These are phyloP conservation scores for Homarus gammarus DNA, from an alignment of 2,888 invertebrate species.

Conservation along the genomic window DNA sequence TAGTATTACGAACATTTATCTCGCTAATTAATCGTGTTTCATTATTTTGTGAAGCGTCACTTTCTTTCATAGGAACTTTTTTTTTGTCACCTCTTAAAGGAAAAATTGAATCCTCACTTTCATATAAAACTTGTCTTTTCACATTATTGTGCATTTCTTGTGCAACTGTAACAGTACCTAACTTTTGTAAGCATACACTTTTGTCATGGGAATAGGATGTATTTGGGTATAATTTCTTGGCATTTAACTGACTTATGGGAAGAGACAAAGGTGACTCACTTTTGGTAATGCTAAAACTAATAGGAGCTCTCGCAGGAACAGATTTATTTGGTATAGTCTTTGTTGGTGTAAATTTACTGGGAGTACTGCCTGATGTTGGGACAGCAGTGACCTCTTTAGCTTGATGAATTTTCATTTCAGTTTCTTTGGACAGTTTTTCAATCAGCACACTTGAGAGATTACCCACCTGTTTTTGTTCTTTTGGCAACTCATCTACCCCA, in stretches of 20 bases:
- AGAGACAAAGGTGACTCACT: slow-evolving; percentile 28
- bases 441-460: neutral
- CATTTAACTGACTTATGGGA: slow-evolving; percentile 1
- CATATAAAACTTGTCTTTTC: slow-evolving; percentile 39
- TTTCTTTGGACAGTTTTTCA: slow-evolving; percentile 14
- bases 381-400: neutral
- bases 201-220: slow-evolving; percentile 15
- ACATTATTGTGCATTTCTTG: slow-evolving; percentile 31
- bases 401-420: slow-evolving; percentile 21
- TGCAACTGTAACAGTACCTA: neutral
- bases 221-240: slow-evolving; percentile 27
- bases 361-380: neutral
- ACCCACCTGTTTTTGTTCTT: slow-evolving; percentile 10
- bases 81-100: slow-evolving; percentile 38
- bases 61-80: slow-evolving; percentile 37
- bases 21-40: slow-evolving; percentile 10
- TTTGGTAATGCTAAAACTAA: slow-evolving; percentile 14
- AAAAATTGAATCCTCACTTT: slow-evolving; percentile 54
- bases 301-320: slow-evolving; percentile 19
- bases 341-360: neutral
- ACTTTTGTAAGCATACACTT: slow-evolving; percentile 4
- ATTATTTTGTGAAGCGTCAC: slow-evolving; percentile 4
- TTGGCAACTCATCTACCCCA: neutral
- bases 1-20: slow-evolving; percentile 4
- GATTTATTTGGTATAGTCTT: slow-evolving; percentile 31